Evolutionary conservation across 1,140 invertebrate genomes (phyloP).

Genomic region (Steinernema feltiae): DNA sequence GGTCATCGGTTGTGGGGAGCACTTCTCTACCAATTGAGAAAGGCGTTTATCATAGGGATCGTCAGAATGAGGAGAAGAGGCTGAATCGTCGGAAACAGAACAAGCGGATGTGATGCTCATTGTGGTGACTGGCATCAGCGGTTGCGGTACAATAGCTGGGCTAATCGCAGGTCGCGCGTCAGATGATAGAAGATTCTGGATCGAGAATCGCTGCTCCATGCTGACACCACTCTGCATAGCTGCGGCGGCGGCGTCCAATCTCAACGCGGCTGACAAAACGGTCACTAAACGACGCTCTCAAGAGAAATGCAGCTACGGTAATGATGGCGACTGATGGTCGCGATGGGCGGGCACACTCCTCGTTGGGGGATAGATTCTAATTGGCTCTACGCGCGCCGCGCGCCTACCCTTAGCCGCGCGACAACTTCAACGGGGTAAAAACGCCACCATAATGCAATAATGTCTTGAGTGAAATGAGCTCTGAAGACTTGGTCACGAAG

Average conservation of each 20-base stretch:
- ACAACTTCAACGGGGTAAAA: background rate
- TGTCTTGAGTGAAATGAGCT: conserved; percentile 5
- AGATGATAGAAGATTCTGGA: conserved; percentile 4
- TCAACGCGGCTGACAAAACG: background rate
- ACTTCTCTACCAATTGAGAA: background rate
- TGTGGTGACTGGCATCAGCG: background rate
- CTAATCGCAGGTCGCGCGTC: background rate
- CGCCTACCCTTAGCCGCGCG: background rate
- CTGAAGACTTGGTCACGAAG: background rate
- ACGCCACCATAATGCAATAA: conserved; percentile 8
- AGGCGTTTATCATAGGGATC: background rate
- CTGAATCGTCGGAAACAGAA: background rate
- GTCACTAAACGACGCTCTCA: background rate
- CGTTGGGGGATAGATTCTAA: background rate
- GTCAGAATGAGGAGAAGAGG: background rate
- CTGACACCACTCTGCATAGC: background rate
- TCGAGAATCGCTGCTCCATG: background rate
- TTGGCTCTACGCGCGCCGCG: background rate
- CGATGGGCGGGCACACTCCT: background rate
- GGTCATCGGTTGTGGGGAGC: background rate
- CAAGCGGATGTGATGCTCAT: background rate
- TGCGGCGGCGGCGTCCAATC: background rate
- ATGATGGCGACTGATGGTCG: conserved; percentile 4
- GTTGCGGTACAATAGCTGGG: background rate
- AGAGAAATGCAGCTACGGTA: background rate